Conservation (phyloP, 2,113 vertebrate species). For the Xyrauchen texanus region DNA sequence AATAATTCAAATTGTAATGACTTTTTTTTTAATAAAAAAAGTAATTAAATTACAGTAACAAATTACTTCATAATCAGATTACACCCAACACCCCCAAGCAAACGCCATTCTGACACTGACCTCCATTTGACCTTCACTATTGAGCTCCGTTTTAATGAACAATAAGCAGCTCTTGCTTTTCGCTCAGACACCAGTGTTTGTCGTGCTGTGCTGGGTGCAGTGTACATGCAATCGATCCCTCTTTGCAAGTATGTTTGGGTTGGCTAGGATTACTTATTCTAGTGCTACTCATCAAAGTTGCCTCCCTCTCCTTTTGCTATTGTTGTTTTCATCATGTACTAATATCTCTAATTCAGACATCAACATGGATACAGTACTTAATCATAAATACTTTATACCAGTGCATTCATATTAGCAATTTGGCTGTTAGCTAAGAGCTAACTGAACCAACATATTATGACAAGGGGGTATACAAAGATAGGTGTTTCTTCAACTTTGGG, state of each 20-base stretch:
- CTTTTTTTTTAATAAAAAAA: too few relatives aligned
- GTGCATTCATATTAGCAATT: background rate
- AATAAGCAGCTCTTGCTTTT: conserved; percentile 33
- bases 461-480: background rate
- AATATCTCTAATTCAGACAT: background rate
- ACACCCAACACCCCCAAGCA: background rate
- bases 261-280: conserved; percentile 33
- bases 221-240: conserved; percentile 30
- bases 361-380: conserved; percentile 13
- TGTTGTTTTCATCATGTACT: background rate
- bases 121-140: conserved; percentile 45
- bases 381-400: conserved; percentile 19
- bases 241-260: conserved; percentile 36
- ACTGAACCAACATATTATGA: background rate
- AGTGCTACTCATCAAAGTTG: conserved; percentile 13
- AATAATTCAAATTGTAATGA: too few relatives aligned
- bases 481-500: too few relatives aligned
- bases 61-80: too few relatives aligned
- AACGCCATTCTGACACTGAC: conserved; percentile 38
- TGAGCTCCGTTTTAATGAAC: conserved; percentile 43
- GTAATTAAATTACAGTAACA: too few relatives aligned
- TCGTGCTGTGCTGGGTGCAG: conserved; percentile 10
- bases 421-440: background rate
- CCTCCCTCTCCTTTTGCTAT: background rate
- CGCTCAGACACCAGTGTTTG: conserved; percentile 30